phyloP scores from a whole-genome alignment of 2,797 vertebrate species.

The Salmo trutta region DNA sequence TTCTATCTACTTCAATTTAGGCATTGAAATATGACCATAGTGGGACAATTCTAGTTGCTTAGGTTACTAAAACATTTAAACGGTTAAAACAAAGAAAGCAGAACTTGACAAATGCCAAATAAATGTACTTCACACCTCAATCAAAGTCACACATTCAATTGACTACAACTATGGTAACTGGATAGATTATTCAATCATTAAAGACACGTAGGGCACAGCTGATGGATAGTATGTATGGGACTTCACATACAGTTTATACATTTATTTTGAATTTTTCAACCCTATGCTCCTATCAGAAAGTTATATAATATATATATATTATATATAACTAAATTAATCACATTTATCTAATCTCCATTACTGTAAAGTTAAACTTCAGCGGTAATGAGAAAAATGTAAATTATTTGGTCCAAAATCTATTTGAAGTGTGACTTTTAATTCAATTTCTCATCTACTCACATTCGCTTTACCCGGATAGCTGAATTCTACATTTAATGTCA shows the following conservation, averaged over 20 bases:
- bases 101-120: constrained; percentile 22
- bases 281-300: too few relatives aligned
- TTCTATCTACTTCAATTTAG: background rate
- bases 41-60: background rate
- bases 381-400: background rate
- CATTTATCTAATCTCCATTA: too few relatives aligned
- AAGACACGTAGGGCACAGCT: too few relatives aligned
- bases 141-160: constrained; percentile 30
- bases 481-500: constrained; percentile 4
- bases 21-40: background rate
- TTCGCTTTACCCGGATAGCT: constrained; percentile 15
- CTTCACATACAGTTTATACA: too few relatives aligned
- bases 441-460: constrained; percentile 5
- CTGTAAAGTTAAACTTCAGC: too few relatives aligned
- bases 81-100: background rate
- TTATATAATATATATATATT: too few relatives aligned
- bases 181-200: too few relatives aligned
- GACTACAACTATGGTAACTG: too few relatives aligned
- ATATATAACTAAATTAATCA: too few relatives aligned
- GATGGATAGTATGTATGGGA: too few relatives aligned
- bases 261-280: too few relatives aligned
- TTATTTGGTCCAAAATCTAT: constrained; percentile 13
- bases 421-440: constrained; percentile 16
- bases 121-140: constrained; percentile 28
- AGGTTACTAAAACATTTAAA: background rate